Conservation (phyloP, 2,113 vertebrate genomes). For the Actinemys pallida region DNA sequence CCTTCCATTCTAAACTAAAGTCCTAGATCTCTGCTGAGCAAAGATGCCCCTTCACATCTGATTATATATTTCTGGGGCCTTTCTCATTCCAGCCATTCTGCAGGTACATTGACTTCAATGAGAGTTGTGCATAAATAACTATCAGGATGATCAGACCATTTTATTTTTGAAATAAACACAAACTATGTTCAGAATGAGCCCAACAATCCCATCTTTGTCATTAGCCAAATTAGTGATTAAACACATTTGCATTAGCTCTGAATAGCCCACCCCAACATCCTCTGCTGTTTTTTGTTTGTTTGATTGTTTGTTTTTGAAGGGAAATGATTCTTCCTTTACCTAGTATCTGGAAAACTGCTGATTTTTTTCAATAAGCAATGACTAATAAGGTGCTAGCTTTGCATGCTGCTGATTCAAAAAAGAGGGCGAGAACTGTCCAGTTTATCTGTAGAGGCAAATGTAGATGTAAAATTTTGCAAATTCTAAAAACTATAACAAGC, state of each 20-base stretch:
- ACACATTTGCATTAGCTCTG: background rate
- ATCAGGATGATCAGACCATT: background rate
- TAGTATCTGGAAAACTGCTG: background rate
- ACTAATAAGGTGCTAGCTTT: background rate
- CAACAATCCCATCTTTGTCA: background rate
- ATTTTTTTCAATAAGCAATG: background rate
- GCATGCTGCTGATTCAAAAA: background rate
- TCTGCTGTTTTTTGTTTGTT: background rate
- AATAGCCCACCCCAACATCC: background rate
- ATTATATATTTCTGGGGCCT: background rate
- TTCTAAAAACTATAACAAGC: background rate
- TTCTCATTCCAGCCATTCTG: background rate
- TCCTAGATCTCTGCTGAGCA: background rate
- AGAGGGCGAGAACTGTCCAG: fast-evolving
- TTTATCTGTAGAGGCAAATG: background rate
- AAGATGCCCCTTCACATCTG: background rate
- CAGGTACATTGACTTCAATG: fast-evolving
- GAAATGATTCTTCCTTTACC: background rate
- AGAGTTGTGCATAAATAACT: background rate
- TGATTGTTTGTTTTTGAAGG: background rate
- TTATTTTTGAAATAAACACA: background rate
- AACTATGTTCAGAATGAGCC: background rate
- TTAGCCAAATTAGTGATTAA: background rate
- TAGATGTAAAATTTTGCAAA: background rate
- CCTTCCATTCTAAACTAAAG: background rate